Evolutionary conservation across 2,888 invertebrate genomes (phyloP).

Genomic region (Monopis laevigella): DNA sequence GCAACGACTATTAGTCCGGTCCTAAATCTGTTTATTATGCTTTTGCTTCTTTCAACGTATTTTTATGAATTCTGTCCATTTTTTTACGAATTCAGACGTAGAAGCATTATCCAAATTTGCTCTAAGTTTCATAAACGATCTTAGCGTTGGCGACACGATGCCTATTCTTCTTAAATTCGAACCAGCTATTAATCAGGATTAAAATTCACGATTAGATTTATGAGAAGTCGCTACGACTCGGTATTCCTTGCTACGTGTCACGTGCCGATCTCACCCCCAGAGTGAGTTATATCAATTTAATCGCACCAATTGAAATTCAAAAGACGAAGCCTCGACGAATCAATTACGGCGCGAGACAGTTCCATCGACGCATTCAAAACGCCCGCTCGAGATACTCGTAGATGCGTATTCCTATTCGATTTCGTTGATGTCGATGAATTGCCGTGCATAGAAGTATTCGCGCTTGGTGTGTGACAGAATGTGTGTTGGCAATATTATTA

Average conservation of each 20-base stretch:
- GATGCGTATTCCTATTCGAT: conserved; percentile 9
- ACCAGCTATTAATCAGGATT: no score
- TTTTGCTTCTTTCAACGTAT: no score
- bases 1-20: no score
- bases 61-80: no score
- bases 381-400: conserved; percentile 5
- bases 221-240: conserved; percentile 5
- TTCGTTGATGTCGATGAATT: no score
- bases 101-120: no score
- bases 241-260: conserved; percentile 23
- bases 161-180: no score
- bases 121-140: no score
- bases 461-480: conserved; percentile 54
- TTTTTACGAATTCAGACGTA: no score
- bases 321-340: conserved; percentile 43
- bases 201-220: conserved; percentile 13
- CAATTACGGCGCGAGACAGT: conserved; percentile 45
- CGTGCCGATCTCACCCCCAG: conserved; percentile 24
- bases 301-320: conserved; percentile 60
- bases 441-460: no score
- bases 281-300: conserved; percentile 59
- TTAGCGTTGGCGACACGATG: no score
- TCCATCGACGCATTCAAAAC: conserved; percentile 42
- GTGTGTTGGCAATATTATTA: conserved; percentile 18
- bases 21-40: no score